These are phyloP conservation scores for Desoria tigrina DNA, from an alignment of 2,888 invertebrate genomes.

Conservation along the genomic window DNA sequence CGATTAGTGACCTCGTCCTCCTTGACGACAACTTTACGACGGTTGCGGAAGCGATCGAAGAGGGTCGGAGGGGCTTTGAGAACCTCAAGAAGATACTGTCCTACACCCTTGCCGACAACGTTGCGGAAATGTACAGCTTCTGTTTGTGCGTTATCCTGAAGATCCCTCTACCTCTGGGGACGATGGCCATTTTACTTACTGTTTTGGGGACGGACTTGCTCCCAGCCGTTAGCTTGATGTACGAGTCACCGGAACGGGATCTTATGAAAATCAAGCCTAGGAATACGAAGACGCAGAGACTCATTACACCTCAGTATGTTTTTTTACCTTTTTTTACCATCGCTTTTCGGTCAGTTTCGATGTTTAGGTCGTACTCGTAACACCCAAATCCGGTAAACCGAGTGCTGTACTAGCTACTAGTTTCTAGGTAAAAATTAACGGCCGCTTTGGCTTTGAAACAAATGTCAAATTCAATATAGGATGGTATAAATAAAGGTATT, in stretches of 20 bases:
- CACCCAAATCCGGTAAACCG: too few relatives aligned
- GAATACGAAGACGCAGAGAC: slow-evolving; percentile 78
- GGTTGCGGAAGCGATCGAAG: slow-evolving; percentile 61
- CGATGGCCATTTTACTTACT: slow-evolving; percentile 61
- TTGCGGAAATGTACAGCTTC: slow-evolving; percentile 61
- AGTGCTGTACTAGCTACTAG: too few relatives aligned
- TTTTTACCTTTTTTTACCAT: not conserved
- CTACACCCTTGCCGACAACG: slow-evolving; percentile 61
- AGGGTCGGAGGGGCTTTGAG: slow-evolving; percentile 57
- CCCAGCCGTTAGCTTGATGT: slow-evolving; percentile 89
- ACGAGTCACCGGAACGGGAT: slow-evolving; percentile 87
- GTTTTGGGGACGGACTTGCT: slow-evolving; percentile 61
- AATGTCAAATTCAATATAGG: too few relatives aligned
- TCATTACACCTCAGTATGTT: slow-evolving; percentile 4
- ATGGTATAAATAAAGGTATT: too few relatives aligned
- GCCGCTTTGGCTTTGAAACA: not conserved
- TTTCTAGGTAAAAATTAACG: not conserved
- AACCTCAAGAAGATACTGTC: slow-evolving; percentile 62
- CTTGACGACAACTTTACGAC: slow-evolving; percentile 61
- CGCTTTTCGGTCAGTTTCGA: too few relatives aligned
- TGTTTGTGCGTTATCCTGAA: slow-evolving; percentile 58
- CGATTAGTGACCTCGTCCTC: slow-evolving; percentile 62
- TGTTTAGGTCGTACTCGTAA: too few relatives aligned
- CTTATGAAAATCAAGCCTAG: slow-evolving; percentile 92
- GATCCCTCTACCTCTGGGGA: slow-evolving; percentile 60